Evolutionary conservation across 2,113 vertebrate genomes (phyloP).

Genomic region (Poeciliopsis occidentalis): DNA sequence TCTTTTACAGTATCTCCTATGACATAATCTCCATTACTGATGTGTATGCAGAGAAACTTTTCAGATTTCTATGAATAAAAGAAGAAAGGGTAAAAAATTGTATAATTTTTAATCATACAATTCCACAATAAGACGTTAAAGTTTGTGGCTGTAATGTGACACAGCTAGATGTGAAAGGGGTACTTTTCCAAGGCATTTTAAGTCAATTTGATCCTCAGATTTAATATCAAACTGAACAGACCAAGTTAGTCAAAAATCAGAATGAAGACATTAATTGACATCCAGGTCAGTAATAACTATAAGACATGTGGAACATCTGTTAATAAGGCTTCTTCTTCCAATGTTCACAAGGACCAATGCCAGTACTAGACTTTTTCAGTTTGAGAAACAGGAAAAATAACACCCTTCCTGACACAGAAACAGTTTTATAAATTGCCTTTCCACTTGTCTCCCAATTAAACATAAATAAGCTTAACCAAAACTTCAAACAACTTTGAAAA

Average conservation of each 20-base stretch:
- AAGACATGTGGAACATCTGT: slow-evolving; percentile 36
- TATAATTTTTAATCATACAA: neutral
- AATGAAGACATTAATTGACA: slow-evolving; percentile 55
- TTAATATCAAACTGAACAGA: slow-evolving; percentile 13
- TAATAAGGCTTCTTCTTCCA: slow-evolving; percentile 49
- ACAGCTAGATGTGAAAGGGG: neutral
- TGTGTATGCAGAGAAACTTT: neutral
- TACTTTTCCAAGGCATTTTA: neutral
- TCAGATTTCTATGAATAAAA: no score
- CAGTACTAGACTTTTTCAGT: slow-evolving; percentile 32
- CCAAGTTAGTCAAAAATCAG: slow-evolving; percentile 11
- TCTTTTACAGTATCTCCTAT: neutral
- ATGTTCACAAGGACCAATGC: slow-evolving; percentile 17
- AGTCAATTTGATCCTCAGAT: slow-evolving; percentile 9
- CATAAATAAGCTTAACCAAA: slow-evolving; percentile 9
- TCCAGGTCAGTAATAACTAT: slow-evolving; percentile 37
- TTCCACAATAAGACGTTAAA: neutral
- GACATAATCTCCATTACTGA: neutral
- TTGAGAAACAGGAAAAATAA: slow-evolving; percentile 39
- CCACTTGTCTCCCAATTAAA: slow-evolving; percentile 20
- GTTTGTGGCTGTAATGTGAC: neutral
- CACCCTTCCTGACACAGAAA: slow-evolving; percentile 32
- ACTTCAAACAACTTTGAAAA: neutral
- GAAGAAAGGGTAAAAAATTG: no score
- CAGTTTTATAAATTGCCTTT: slow-evolving; percentile 31